Percentiles rank a stretch among this genome's conserved stretches.
These are phyloP conservation scores for Volucella bombylans DNA, from an alignment of 2,888 invertebrate species.

Conservation along the genomic window DNA sequence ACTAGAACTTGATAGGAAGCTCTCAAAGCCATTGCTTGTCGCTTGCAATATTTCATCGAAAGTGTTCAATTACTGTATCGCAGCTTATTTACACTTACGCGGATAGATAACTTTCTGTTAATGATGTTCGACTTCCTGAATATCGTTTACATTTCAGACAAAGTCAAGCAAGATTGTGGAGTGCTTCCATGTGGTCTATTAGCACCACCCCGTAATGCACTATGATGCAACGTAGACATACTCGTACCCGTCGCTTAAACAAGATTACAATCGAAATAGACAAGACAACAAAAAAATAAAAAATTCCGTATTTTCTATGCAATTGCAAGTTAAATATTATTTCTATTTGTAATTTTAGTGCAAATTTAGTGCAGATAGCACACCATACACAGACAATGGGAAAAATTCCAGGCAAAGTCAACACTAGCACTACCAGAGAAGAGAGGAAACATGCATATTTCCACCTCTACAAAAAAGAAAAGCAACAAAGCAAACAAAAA, in stretches of 20 bases:
- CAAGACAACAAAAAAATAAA: constrained; percentile 2
- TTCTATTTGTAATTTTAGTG: constrained; percentile 57
- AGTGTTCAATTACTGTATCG: no score
- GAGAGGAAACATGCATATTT: not conserved
- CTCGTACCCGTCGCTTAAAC: not conserved
- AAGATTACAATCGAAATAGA: constrained; percentile 36
- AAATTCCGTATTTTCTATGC: constrained; percentile 49
- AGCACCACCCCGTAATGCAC: not conserved
- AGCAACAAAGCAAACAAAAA: constrained; percentile 31
- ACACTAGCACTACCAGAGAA: not conserved
- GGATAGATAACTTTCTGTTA: no score
- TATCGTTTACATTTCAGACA: not conserved
- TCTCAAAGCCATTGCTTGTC: no score
- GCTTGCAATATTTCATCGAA: no score
- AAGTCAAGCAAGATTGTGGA: constrained; percentile 27
- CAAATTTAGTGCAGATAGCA: constrained; percentile 42
- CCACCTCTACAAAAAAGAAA: constrained; percentile 8
- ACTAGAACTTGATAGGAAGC: no score
- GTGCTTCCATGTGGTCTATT: no score
- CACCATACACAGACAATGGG: constrained; percentile 25
- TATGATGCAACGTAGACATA: constrained; percentile 3
- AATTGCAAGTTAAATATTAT: constrained; percentile 64
- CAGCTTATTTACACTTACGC: no score
- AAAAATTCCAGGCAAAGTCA: no score
- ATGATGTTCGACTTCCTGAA: no score